These are phyloP conservation scores for Archivesica marissinica DNA, from an alignment of 1,140 invertebrate genomes.

Conservation along the genomic window DNA sequence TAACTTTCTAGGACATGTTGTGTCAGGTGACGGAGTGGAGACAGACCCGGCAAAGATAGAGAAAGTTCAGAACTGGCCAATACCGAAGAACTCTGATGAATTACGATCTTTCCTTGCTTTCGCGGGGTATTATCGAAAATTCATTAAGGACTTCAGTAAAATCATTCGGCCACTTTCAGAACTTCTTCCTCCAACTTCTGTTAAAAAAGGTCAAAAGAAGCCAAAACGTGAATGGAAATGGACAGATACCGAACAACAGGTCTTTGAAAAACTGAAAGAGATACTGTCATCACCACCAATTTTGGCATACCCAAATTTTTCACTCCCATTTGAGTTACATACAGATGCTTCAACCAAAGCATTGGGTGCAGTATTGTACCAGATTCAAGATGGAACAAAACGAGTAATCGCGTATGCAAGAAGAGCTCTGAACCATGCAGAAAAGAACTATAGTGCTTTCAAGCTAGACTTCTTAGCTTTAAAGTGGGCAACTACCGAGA, in stretches of 20 bases:
- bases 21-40: conserved; percentile 1
- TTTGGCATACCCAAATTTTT: conserved; percentile 11
- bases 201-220: neutral
- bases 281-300: conserved; percentile 5
- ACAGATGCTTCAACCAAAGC: neutral
- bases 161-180: neutral
- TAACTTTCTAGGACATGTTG: conserved; percentile 53
- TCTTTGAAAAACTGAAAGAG: conserved; percentile 8
- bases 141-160: neutral
- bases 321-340: conserved; percentile 20
- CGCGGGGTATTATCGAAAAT: neutral
- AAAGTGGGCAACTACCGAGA: conserved; percentile 44
- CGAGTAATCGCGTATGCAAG: neutral
- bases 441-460: conserved; percentile 22
- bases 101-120: conserved; percentile 10
- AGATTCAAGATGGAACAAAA: neutral
- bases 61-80: conserved; percentile 19
- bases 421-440: conserved; percentile 1
- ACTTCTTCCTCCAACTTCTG: neutral
- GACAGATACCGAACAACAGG: neutral
- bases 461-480: conserved; percentile 28
- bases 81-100: neutral
- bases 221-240: neutral
- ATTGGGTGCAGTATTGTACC: neutral
- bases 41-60: conserved; percentile 38